phyloP scores from a whole-genome alignment of 2,797 vertebrate species.

The Sylvia borin region DNA sequence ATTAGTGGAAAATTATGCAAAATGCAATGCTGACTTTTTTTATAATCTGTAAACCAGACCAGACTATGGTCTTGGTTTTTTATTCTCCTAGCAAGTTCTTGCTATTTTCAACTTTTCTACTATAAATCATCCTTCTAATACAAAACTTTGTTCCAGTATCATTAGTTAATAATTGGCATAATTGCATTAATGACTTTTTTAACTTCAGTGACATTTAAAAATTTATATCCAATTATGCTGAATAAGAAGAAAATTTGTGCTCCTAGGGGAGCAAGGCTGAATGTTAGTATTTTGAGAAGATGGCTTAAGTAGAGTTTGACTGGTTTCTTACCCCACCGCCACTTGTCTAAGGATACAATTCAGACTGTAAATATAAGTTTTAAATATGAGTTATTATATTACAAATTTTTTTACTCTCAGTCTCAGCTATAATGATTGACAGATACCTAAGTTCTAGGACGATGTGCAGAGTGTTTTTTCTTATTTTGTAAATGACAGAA shows the following conservation, averaged over 20 bases:
- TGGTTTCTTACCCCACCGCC: not conserved
- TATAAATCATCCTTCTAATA: not conserved
- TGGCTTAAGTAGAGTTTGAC: not conserved
- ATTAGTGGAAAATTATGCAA: not conserved
- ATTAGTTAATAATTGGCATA: not conserved
- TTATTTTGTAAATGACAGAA: not conserved
- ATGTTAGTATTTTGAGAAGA: not conserved
- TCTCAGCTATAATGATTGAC: not conserved
- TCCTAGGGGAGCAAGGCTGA: not conserved
- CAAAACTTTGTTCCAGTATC: not conserved
- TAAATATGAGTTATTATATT: not conserved
- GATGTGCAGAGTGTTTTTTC: not conserved
- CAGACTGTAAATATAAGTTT: not conserved
- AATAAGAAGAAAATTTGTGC: not conserved
- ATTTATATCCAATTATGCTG: not conserved
- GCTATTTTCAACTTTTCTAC: not conserved
- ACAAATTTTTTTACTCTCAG: not conserved
- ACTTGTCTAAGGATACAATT: not conserved
- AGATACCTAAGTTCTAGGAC: not conserved
- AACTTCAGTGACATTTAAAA: not conserved
- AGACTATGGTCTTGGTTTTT: not conserved
- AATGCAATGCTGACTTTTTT: not conserved
- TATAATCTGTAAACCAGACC: not conserved
- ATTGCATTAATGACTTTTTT: not conserved
- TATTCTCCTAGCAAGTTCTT: not conserved